Evolutionary conservation across 2,113 vertebrate genomes (phyloP).

Genomic region (Puntigrus tetrazona): DNA sequence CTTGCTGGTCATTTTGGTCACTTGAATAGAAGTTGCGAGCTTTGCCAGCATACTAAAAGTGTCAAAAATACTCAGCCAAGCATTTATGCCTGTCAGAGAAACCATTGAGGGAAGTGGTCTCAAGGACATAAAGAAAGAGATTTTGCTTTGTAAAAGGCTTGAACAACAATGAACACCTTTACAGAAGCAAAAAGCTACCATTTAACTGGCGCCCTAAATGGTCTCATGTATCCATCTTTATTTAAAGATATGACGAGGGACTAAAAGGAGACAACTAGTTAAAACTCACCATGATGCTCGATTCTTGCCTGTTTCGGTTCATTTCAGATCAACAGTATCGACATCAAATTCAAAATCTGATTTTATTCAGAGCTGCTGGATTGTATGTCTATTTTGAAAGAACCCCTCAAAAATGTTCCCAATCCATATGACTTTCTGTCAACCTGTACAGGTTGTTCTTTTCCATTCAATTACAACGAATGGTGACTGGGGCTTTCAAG

Average conservation of each 20-base stretch:
- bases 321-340: neutral
- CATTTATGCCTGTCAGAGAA: constrained; percentile 39
- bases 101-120: constrained; percentile 16
- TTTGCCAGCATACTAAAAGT: constrained; percentile 37
- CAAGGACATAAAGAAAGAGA: neutral
- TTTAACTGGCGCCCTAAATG: constrained; percentile 15
- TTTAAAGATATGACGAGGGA: neutral
- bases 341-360: neutral
- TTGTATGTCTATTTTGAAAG: neutral
- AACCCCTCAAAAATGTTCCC: neutral
- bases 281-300: neutral
- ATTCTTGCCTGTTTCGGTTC: neutral
- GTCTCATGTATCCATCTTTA: constrained; percentile 16
- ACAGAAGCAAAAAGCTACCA: neutral
- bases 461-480: neutral
- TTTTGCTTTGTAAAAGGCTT: constrained; percentile 14
- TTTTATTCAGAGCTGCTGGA: neutral
- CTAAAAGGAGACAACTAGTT: neutral
- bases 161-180: constrained; percentile 6
- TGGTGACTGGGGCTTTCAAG: neutral
- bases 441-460: neutral
- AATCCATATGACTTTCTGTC: neutral
- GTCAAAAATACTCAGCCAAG: constrained; percentile 38
- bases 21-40: constrained; percentile 38
- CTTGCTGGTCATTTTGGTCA: constrained; percentile 23